Evolutionary conservation across 2,888 invertebrate genomes (phyloP).

Genomic region (Limulus polyphemus): DNA sequence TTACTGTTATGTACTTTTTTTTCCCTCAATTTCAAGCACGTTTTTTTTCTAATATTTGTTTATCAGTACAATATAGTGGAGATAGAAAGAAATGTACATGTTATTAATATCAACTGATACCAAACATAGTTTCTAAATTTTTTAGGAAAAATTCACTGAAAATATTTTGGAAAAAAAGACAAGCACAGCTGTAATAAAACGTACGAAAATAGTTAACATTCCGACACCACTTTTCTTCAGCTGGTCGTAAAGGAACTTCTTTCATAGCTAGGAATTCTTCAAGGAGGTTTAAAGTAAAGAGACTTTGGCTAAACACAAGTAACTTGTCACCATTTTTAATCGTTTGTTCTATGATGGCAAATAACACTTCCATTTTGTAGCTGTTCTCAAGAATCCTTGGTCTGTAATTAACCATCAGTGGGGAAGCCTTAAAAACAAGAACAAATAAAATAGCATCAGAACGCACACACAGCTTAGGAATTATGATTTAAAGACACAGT

Average conservation of each 20-base stretch:
- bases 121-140: too few species aligned
- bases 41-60: too few species aligned
- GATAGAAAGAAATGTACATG: too few species aligned
- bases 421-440: conserved; percentile 42
- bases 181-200: conserved; percentile 35
- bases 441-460: conserved; percentile 27
- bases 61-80: too few species aligned
- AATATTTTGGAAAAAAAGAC: too few species aligned
- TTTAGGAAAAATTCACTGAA: too few species aligned
- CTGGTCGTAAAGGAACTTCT: conserved; percentile 39
- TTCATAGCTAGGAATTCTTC: conserved; percentile 78
- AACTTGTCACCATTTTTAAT: conserved; percentile 76
- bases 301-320: conserved; percentile 87
- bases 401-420: conserved; percentile 48
- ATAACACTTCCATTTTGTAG: conserved; percentile 86
- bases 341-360: conserved; percentile 79
- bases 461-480: background rate
- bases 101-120: too few species aligned
- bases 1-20: too few species aligned
- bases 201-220: conserved; percentile 81
- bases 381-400: conserved; percentile 84
- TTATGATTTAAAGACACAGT: conserved; percentile 5
- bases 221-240: conserved; percentile 59
- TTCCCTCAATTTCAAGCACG: too few species aligned
- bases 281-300: conserved; percentile 85